Base-by-base conservation (phyloP, 1,140 invertebrate species). In the Papilio polyxenes region DNA sequence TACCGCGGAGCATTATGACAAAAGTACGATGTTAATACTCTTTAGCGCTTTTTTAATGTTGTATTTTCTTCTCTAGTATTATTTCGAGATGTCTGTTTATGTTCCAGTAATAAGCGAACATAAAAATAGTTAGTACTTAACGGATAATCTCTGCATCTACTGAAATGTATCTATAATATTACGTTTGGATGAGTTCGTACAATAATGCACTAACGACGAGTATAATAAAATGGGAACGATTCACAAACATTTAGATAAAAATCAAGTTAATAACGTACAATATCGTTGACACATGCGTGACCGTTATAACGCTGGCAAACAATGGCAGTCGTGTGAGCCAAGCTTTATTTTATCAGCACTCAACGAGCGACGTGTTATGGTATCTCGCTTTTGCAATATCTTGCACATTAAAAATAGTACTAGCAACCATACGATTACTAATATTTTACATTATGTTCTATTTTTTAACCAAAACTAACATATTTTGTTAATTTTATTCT, bases 331-430 rank as follows among this genome's bases (percentile, higher is more conserved):
- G 75, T 83, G 82, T 75, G 80, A 37, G 75, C 72, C 56, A 40
- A 44, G 75, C 81, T 81, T 84, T 76, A 86, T 78, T 72, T 74
- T 49, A 76, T 82, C 83, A 77, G 82, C 83, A 85, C 74, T 85
- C 81, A 83, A 83, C 11, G 31, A 51, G 23, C 17, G 9, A 59
- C n/a, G 17, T 59, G 7, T 15, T 11, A 53, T 15, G 7, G 31
- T 11, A 53, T 15, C 6, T n/a, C 13, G 65, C 10, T 37, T 37
- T 69, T 69, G 31, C 11, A 69, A 69, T 37, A 37, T 11, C 13
- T 37, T 15, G 11, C 9, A 13, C 31, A 31, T 69, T 69, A 31
- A 13, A 69, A 37, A 44, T 44, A 44, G 40, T 44, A 44, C 40
- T 7, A 44, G 40, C 40, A 44, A 44, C 40, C 40, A 44, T 44